Evolutionary conservation across 2,113 vertebrate genomes (phyloP).

Genomic region (Cephalopholis sonnerati): DNA sequence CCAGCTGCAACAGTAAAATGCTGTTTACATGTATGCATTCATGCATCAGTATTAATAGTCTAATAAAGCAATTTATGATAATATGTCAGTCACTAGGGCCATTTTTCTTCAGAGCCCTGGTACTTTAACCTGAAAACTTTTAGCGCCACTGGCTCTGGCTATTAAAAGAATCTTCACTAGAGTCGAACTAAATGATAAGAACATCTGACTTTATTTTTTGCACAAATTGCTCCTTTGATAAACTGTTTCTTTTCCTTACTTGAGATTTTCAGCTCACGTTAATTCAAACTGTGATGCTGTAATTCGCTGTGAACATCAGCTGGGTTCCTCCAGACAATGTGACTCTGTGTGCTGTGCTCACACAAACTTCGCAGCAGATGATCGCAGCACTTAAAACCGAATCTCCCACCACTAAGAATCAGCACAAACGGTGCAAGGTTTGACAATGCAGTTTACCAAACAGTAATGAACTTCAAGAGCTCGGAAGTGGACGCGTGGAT

Average conservation of each 20-base stretch:
- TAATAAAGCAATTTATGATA: not conserved
- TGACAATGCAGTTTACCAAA: slow-evolving; percentile 31
- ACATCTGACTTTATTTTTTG: slow-evolving; percentile 43
- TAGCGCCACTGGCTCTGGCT: not conserved
- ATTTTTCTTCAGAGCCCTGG: not conserved
- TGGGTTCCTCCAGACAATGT: slow-evolving; percentile 39
- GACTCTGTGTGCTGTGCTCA: slow-evolving; percentile 22
- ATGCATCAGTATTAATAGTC: not conserved
- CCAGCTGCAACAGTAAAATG: not conserved
- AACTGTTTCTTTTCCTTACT: not conserved
- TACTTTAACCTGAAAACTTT: not conserved
- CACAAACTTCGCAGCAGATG: not conserved
- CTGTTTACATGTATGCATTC: not conserved
- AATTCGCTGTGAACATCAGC: slow-evolving; percentile 46
- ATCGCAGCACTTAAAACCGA: slow-evolving; percentile 8
- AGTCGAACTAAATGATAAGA: slow-evolving; percentile 23
- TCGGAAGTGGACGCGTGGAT: slow-evolving; percentile 47
- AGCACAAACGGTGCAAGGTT: slow-evolving; percentile 15
- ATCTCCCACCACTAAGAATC: not conserved
- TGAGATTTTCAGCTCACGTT: not conserved
- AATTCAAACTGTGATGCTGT: slow-evolving; percentile 45
- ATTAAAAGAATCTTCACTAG: not conserved
- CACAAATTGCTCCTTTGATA: slow-evolving; percentile 38
- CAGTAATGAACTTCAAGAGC: slow-evolving; percentile 32
- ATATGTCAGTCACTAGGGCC: not conserved